Evolutionary conservation across 2,113 vertebrate species (phyloP), one percentile per base, ranked within the genome.

Genomic region (Dendropsophus ebraccatus): DNA sequence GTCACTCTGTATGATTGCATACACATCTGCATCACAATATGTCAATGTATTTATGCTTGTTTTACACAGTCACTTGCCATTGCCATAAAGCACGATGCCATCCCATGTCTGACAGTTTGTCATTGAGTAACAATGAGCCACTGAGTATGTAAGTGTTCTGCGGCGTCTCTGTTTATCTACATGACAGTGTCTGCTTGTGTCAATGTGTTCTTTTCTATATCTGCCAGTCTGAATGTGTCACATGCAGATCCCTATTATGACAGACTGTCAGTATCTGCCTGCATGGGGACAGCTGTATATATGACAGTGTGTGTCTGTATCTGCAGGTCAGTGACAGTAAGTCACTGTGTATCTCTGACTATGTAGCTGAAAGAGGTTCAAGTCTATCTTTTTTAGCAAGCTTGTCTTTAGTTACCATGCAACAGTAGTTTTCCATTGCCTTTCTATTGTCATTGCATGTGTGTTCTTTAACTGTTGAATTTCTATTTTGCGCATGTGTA

Each of bases 141-240:
- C 28, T 74, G 37, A 73, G 85, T 74, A 41, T 81, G 85, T 62
- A 56, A 86, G 84, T 86, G 84, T 74, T 58, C 19, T 49, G 54
- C 73, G 5, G 58, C 28, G 56, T 72, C 67, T 37, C 67, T 47
- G 50, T 81, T 86, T 81, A 87, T 87, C 78, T 81, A 56, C 47
- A 81, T 87, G 85, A 87, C 85, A 87, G 50, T 81, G 85, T 87
- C 85, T 81, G 67, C 37, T 87, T 87, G 69, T 62, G 78, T 87
- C 85, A 81, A 70, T 87, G 85, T 74, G 85, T 50, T 81, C 52
- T 72, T 45, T 25, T 87, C n/a, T 87, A 35, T 50, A 87, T 81
- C 85, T 87, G 85, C 85, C 85, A 87, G 77, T 41, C 77, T 62
- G 77, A 30, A 87, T 87, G 85, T 87, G 85, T 87, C 85, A 74